Evolutionary conservation across 2,888 invertebrate genomes (phyloP), one percentile per base, ranked within the genome.

Genomic region (Nemotelus pantherinus): DNA sequence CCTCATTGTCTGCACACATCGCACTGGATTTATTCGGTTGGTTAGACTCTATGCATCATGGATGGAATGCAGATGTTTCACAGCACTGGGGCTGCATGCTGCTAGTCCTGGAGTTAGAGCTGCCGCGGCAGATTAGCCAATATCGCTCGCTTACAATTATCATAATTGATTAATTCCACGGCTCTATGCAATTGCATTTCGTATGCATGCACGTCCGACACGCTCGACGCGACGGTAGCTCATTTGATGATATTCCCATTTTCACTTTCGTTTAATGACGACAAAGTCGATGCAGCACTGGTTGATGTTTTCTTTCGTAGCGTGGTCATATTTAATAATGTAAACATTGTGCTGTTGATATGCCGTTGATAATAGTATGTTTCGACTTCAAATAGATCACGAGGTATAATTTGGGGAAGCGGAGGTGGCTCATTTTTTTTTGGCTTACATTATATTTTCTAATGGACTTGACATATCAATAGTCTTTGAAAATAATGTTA

Each of bases 111-210:
- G 25, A 25, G 25, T 25, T 25, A 25, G 25, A 25, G 25, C 25
- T 25, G 0, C 25, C 25, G 39, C 10, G 10, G 4, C 41, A 63
- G 63, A 39, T 41, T 63, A 3, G 25, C 63, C 41, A 63, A 63
- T 63, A 63, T 63, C 63, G 25, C 50, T 63, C 63, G 25, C 50
- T 41, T 39, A 25, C 39, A 50, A 68, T 68, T 68, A 68, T 25
- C 39, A 68, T 68, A 68, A 68, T 68, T 68, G 68, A 68, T 68
- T 68, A 68, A 68, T 68, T 68, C 53, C 25, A 68, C 39, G 50
- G 41, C 10, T 50, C 2, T 68, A 50, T n/a, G 48, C 68, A 50
- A 41, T 67, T 67, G 67, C 67, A 68, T 68, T 39, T 58, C 5
- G 63, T 43, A 63, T 63, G 63, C 57, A 57, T 57, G 57, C 57